Evolutionary conservation across 1,140 invertebrate genomes (phyloP).

Genomic region (Drosophila nikananu): DNA sequence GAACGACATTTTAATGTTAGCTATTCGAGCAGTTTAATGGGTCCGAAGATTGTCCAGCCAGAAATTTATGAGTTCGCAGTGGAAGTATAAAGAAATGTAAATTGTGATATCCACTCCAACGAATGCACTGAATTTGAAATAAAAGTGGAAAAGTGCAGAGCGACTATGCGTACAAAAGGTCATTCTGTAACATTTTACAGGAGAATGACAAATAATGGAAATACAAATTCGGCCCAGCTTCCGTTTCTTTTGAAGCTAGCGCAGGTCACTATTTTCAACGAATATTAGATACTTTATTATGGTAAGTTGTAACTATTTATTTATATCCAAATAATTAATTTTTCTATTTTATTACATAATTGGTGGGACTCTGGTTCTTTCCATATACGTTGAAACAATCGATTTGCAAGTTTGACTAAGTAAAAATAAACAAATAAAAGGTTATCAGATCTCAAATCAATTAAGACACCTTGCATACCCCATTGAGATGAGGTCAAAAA

Average conservation of each 20-base stretch:
- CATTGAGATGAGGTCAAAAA: background rate
- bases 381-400: background rate
- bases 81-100: slow-evolving; percentile 12
- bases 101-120: slow-evolving; percentile 29
- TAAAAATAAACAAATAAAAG: background rate
- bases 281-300: slow-evolving; percentile 12
- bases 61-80: slow-evolving; percentile 33
- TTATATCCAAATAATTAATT: background rate
- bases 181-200: slow-evolving; percentile 9
- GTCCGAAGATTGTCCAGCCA: slow-evolving; percentile 23
- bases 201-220: slow-evolving; percentile 39
- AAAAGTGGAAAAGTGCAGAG: slow-evolving; percentile 4
- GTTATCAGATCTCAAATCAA: background rate
- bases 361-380: too few relatives aligned
- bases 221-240: slow-evolving; percentile 55
- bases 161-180: slow-evolving; percentile 24
- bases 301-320: background rate
- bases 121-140: slow-evolving; percentile 15
- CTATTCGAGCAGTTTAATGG: slow-evolving; percentile 33
- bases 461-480: background rate
- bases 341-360: background rate
- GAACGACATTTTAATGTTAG: slow-evolving; percentile 30
- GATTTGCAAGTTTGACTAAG: background rate
- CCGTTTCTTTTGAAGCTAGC: slow-evolving; percentile 41
- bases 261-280: background rate